These are phyloP conservation scores for Rapana venosa DNA, from an alignment of 2,888 invertebrate genomes.

Conservation along the genomic window DNA sequence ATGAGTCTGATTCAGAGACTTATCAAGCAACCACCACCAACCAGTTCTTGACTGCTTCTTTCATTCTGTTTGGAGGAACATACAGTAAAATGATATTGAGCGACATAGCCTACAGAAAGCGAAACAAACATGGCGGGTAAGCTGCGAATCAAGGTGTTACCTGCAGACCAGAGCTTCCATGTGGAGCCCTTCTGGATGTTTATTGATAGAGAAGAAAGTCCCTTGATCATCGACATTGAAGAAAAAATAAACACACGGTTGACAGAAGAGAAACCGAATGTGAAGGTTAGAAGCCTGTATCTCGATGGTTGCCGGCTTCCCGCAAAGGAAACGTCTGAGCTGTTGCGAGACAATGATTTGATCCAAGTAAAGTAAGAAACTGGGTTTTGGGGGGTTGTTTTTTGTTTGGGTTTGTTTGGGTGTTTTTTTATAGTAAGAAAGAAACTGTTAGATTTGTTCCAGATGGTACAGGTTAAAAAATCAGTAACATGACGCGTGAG, in stretches of 20 bases:
- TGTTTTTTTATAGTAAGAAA: too few species aligned
- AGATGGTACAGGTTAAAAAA: too few species aligned
- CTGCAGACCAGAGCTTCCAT: too few species aligned
- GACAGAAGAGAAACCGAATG: too few species aligned
- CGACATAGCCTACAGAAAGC: neutral
- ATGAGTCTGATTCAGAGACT: too few species aligned
- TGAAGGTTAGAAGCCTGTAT: neutral
- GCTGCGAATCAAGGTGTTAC: neutral
- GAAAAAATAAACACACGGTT: neutral
- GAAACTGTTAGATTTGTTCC: too few species aligned
- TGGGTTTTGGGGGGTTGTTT: too few species aligned
- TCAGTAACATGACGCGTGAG: too few species aligned
- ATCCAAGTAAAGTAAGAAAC: conserved; percentile 9
- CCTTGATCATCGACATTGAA: neutral
- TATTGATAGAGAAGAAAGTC: conserved; percentile 26
- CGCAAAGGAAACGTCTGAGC: neutral
- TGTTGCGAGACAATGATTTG: conserved; percentile 33
- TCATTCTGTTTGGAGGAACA: neutral
- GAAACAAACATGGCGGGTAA: conserved; percentile 30
- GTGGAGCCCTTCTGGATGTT: conserved; percentile 35
- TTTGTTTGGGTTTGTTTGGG: neutral
- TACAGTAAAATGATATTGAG: neutral
- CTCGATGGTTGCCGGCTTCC: conserved; percentile 36
- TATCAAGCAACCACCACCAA: too few species aligned
- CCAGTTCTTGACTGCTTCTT: too few species aligned